Base-by-base conservation (phyloP, 2,888 invertebrate species). In the Iphiclides podalirius region DNA sequence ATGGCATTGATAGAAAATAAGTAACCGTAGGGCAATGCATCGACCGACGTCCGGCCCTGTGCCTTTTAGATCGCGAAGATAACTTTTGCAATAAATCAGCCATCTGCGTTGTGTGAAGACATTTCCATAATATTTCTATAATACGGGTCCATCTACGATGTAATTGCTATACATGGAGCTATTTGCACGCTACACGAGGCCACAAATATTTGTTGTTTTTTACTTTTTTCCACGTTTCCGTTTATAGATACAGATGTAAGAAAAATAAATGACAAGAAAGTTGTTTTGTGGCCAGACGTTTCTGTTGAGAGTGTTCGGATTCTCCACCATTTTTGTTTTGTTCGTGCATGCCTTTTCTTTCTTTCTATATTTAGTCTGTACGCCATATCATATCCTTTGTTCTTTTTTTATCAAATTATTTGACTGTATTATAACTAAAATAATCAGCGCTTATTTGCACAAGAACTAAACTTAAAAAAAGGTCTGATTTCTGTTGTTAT, bases 11-110 rank as follows among this genome's bases (percentile, higher is more conserved):
- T 71, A 67, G 64, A 67, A 64, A 67, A 66, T 61, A 63, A 63
- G 63, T 65, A 73, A 70, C 71, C 74, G 69, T 67, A 70, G 66
- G 67, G 70, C 78, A 75, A 75, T 77, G 76, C 69, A 71, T 75
- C 71, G 69, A 70, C 57, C 67, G 60, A n/a, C n/a, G n/a, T n/a
- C n/a, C 60, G 62, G 59, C 53, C 60, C 63, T 58, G 66, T 2
- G 65, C 58, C 57, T 67, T 63, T 64, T 64, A 70, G 70, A 72
- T 75, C 61, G 46, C 23, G 55, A 58, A 54, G 79, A 83, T 81
- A 81, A 70, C 67, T 64, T 49, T 52, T 53, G 55, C 63, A 57
- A 62, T 62, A 60, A 60, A 57, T 59, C 61, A 59, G 52, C 54
- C 58, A 62, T 58, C 53, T 52, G 50, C 48, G 47, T 48, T 36